Percentiles rank a stretch among this genome's conserved stretches.
Conservation (phyloP, 2,113 vertebrate species). For the Rhabdomys dilectus region DNA sequence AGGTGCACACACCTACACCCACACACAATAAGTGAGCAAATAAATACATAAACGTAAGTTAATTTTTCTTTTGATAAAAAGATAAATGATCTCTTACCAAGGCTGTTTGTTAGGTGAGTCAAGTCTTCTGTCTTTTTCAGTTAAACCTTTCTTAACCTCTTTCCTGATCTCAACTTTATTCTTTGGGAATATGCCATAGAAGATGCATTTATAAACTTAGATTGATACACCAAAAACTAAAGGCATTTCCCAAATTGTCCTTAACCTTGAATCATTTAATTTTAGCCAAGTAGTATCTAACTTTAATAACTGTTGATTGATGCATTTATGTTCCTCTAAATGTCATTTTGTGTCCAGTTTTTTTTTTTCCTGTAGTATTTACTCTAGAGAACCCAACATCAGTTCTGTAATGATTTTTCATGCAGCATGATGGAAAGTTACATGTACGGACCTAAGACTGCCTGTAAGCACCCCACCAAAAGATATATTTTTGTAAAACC, state of each 20-base stretch:
- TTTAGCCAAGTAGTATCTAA: background rate
- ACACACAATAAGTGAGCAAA: background rate
- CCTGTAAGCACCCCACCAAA: background rate
- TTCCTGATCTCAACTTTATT: background rate
- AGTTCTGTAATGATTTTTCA: background rate
- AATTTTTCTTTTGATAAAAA: background rate
- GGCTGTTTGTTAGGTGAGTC: background rate
- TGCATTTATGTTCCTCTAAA: background rate
- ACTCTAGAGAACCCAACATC: background rate
- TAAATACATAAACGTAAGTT: background rate
- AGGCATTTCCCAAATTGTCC: background rate
- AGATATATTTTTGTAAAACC: background rate
- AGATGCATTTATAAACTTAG: background rate
- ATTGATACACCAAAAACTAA: background rate
- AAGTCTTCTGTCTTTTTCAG: background rate
- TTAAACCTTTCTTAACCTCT: background rate
- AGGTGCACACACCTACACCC: background rate
- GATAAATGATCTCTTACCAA: background rate
- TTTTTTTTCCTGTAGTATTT: background rate
- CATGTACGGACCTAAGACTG: accelerated
- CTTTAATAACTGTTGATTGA: background rate
- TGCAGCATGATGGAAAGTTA: background rate
- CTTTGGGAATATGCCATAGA: background rate
- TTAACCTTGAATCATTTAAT: background rate
- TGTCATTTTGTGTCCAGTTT: background rate